Evolutionary conservation across 2,888 invertebrate genomes (phyloP).

Genomic region (Meghimatium bilineatum): DNA sequence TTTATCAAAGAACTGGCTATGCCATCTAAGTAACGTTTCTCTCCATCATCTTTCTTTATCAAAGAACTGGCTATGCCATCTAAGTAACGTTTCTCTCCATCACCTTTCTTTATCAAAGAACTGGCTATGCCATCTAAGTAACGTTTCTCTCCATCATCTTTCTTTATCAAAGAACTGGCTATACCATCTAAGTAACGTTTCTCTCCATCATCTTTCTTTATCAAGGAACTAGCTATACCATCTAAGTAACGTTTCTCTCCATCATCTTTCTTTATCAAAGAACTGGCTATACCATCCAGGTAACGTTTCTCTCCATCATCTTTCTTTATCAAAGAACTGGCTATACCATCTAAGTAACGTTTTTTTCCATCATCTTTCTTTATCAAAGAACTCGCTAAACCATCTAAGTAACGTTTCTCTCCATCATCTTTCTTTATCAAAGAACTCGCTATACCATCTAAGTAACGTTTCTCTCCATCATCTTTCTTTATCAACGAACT

Average conservation of each 20-base stretch:
- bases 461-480: neutral
- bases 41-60: neutral
- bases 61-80: constrained; percentile 18
- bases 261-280: neutral
- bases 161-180: constrained; percentile 21
- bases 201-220: constrained; percentile 19
- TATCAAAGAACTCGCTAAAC: neutral
- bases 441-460: neutral
- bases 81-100: constrained; percentile 18
- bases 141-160: constrained; percentile 8
- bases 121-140: constrained; percentile 21
- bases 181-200: constrained; percentile 21
- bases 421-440: neutral
- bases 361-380: constrained; percentile 2
- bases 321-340: neutral
- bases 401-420: constrained; percentile 12
- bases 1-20: constrained; percentile 17
- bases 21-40: constrained; percentile 20
- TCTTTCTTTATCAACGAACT: constrained; percentile 18
- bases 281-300: constrained; percentile 15
- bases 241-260: constrained; percentile 6
- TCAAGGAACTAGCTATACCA: constrained; percentile 12
- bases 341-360: constrained; percentile 1
- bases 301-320: neutral
- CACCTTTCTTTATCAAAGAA: constrained; percentile 14